Percentiles rank a stretch among this genome's conserved stretches.
phyloP scores from a whole-genome alignment of 2,888 invertebrate genomes.

The Mermis nigrescens region DNA sequence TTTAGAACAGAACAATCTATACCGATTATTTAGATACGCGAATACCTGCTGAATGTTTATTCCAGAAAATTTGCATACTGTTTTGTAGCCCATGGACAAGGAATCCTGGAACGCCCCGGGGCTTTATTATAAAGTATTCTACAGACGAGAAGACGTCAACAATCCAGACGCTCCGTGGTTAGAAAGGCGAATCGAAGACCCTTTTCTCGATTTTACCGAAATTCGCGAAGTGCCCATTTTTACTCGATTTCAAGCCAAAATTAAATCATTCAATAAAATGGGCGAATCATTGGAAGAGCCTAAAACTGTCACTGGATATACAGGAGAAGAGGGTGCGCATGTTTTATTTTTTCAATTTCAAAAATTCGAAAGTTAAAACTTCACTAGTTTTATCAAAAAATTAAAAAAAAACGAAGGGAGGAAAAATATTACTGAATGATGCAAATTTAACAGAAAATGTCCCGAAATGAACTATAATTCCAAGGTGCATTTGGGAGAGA shows the following conservation, averaged over 20 bases:
- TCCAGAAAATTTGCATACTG: no score
- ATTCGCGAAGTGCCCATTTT: conserved; percentile 69
- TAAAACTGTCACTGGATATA: conserved; percentile 69
- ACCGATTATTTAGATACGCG: no score
- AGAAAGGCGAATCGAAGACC: conserved; percentile 28
- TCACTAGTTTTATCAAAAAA: no score
- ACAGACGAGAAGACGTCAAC: conserved; percentile 14
- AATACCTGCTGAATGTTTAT: no score
- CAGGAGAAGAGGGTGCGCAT: conserved; percentile 59
- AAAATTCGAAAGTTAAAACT: no score
- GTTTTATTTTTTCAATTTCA: no score
- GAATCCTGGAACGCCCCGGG: conserved; percentile 87
- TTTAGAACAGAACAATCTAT: no score
- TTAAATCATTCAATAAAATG: conserved; percentile 35
- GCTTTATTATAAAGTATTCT: conserved; percentile 51
- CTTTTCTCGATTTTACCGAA: conserved; percentile 42
- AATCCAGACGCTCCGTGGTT: conserved; percentile 18
- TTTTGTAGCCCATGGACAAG: conserved; percentile 61
- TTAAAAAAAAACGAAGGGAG: no score
- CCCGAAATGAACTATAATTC: no score
- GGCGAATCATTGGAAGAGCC: conserved; percentile 43
- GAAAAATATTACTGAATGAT: no score
- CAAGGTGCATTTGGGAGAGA: no score
- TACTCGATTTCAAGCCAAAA: conserved; percentile 68
- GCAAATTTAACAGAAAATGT: no score